Conservation (phyloP, 1,140 invertebrate genomes). For the Aphidius gifuensis region DNA sequence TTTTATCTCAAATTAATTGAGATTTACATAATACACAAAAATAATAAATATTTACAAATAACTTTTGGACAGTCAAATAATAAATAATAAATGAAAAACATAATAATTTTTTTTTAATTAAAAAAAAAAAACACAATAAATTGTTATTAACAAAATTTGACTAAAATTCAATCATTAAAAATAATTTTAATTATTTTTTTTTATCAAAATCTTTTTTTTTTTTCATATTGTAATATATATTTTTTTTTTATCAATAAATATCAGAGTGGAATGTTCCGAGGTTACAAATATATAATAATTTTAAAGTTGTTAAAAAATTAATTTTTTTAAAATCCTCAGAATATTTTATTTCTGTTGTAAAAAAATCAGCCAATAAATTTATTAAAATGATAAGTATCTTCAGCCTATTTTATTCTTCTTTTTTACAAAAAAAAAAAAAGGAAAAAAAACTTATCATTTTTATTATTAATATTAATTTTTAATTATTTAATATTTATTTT, state of each 20-base stretch:
- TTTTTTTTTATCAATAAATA: neutral
- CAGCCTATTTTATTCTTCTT: neutral
- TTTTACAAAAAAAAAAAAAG: neutral
- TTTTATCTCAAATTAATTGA: neutral
- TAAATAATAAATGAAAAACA: slow-evolving; percentile 13
- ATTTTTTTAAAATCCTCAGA: neutral
- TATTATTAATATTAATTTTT: slow-evolving; percentile 3
- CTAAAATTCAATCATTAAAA: neutral
- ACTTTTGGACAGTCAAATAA: slow-evolving; percentile 28
- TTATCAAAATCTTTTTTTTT: neutral
- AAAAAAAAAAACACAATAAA: neutral
- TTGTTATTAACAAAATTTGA: neutral
- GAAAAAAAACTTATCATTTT: neutral
- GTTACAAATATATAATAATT: neutral
- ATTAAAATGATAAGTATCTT: slow-evolving; percentile 11
- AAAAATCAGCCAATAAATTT: neutral
- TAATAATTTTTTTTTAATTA: neutral
- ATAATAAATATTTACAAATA: slow-evolving; percentile 27
- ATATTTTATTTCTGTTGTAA: neutral
- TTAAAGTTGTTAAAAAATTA: neutral
- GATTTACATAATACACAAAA: slow-evolving; percentile 21
- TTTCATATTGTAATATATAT: no score
- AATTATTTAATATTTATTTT: neutral
- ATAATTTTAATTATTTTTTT: neutral
- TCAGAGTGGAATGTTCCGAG: slow-evolving; percentile 8